These are phyloP conservation scores for Pluvianellus socialis DNA, from an alignment of 2,113 vertebrate genomes.

Conservation along the genomic window DNA sequence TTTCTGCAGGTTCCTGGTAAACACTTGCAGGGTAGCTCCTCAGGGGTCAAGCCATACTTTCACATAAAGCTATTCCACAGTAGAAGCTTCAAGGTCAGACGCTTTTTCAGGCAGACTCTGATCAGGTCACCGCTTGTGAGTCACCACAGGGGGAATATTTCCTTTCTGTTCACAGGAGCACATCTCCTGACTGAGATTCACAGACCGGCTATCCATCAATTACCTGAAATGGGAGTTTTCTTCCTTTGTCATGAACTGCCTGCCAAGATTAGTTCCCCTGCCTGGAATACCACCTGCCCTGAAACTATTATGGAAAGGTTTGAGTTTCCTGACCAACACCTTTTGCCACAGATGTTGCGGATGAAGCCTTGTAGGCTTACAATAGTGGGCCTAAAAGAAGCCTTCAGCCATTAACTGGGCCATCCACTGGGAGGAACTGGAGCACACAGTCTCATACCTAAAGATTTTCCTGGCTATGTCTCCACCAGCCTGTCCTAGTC, in stretches of 20 bases:
- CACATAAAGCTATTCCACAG: background rate
- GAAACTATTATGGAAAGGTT: background rate
- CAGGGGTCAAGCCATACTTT: background rate
- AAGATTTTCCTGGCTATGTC: background rate
- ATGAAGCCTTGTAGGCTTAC: background rate
- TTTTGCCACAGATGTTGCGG: background rate
- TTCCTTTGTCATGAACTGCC: background rate
- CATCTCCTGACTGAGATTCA: constrained; percentile 10
- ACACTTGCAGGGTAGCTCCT: background rate
- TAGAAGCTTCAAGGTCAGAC: constrained; percentile 44
- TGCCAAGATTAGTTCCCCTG: constrained; percentile 26
- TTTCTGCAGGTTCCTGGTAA: background rate
- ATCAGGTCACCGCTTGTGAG: constrained; percentile 37
- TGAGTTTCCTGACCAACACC: background rate
- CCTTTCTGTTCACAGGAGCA: background rate
- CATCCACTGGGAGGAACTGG: background rate
- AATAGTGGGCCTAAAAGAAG: background rate
- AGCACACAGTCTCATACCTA: background rate
- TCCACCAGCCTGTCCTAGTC: background rate
- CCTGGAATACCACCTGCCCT: background rate
- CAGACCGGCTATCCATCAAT: background rate
- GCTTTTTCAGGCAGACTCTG: constrained; percentile 2
- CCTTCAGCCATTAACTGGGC: background rate
- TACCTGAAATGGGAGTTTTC: background rate
- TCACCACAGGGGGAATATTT: constrained; percentile 13